Base-by-base conservation (phyloP, 1,140 invertebrate species). In the Euborellia annulipes region DNA sequence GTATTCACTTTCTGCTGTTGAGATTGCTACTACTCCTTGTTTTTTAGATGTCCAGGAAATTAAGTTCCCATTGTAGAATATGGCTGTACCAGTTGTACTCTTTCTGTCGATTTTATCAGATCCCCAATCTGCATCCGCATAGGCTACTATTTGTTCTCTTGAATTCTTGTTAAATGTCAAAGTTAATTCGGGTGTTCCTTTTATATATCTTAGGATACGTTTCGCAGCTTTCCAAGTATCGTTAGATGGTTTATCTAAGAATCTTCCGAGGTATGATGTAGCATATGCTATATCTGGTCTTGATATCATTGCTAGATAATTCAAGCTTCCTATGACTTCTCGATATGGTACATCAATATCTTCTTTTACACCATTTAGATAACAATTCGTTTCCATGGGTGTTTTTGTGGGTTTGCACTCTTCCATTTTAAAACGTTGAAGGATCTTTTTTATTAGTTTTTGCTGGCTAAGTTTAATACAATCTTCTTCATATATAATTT, bases 261-360 rank as follows among this genome's bases (percentile, higher is more conserved):
- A 64, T 43, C 58, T 51, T 17, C 56, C 56, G 6, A 56, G 41
- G 11, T 55, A 45, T 46, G 56, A 60, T 0, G 69, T 61, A 23
- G 62, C 52, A 54, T 55, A 69, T 2, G 62, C 46, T 32, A 70
- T 63, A 54, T 70, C 66, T 34, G 66, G 66, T 43, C 68, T 52
- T 3, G 64, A 66, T 2, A 53, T 44, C 4, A 62, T 55, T 9
- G 63, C 47, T 4, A 68, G 46, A 52, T 67, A 68, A 53, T 67
- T 58, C 13, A 70, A 51, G 38, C n/a, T n/a, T n/a, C n/a, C n/a
- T n/a, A n/a, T n/a, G n/a, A n/a, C n/a, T n/a, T n/a, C n/a, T n/a
- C n/a, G n/a, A n/a, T n/a, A n/a, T n/a, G n/a, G n/a, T n/a, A n/a
- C n/a, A n/a, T n/a, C n/a, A n/a, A n/a, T n/a, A n/a, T n/a, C 49